Percentiles rank a stretch among this genome's conserved stretches.
phyloP scores from a whole-genome alignment of 37 sponge, comb jelly and placozoan species.

The Diacarnus erythraeanus region DNA sequence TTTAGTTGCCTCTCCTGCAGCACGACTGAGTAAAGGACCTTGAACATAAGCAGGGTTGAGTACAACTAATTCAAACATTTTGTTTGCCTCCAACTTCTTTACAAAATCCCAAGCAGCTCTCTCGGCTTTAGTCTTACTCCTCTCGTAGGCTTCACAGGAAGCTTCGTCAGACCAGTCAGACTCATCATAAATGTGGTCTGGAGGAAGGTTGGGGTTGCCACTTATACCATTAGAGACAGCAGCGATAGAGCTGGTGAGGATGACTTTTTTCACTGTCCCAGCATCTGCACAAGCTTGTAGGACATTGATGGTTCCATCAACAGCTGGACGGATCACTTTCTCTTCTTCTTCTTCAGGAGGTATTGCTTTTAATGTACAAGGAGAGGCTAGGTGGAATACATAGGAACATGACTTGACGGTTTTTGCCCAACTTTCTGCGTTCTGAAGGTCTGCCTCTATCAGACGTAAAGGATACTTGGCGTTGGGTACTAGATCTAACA shows the following conservation, averaged over 20 bases:
- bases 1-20: constrained; percentile 30
- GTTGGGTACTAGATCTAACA: constrained; percentile 61
- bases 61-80: constrained; percentile 79
- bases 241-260: constrained; percentile 85
- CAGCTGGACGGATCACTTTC: constrained; percentile 63
- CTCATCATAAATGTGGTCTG: constrained; percentile 68
- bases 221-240: constrained; percentile 67
- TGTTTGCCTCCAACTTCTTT: constrained; percentile 47
- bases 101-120: constrained; percentile 85
- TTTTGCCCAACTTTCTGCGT: constrained; percentile 69
- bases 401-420: constrained; percentile 84
- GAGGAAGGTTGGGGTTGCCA: constrained; percentile 39
- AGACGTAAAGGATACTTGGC: constrained; percentile 77
- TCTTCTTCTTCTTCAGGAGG: constrained; percentile 26
- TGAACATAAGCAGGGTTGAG: constrained; percentile 71
- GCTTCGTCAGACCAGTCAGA: constrained; percentile 73
- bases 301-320: constrained; percentile 78
- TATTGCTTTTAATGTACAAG: constrained; percentile 16
- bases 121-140: constrained; percentile 87
- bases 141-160: constrained; percentile 55
- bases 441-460: constrained; percentile 75
- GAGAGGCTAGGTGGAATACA: constrained; percentile 90
- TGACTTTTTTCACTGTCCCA: constrained; percentile 81
- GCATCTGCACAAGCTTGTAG: constrained; percentile 81
- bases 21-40: constrained; percentile 78